Percentiles rank a stretch among this genome's conserved stretches.
phyloP scores from a whole-genome alignment of 2,113 vertebrate genomes.

The Neogobius melanostomus region DNA sequence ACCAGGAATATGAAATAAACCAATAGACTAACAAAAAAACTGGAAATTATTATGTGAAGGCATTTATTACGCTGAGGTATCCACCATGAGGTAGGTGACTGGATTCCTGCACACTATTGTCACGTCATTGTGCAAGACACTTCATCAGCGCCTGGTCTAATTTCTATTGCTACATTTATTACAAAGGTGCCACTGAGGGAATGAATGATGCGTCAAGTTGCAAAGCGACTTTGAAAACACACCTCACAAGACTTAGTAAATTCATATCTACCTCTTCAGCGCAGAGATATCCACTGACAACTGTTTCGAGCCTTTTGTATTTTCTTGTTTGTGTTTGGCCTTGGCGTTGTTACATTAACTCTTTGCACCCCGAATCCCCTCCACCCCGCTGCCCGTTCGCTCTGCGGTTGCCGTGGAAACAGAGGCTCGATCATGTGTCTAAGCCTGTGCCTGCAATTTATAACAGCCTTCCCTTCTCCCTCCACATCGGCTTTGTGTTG shows the following conservation, averaged over 20 bases:
- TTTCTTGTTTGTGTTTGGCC: constrained; percentile 22
- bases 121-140: too few species aligned
- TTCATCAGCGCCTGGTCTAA: too few species aligned
- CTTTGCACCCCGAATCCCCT: constrained; percentile 28
- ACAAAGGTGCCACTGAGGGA: neutral
- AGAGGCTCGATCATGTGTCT: constrained; percentile 65
- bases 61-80: too few species aligned
- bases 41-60: too few species aligned
- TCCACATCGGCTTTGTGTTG: constrained; percentile 46
- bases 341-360: constrained; percentile 32
- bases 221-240: neutral
- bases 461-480: constrained; percentile 29
- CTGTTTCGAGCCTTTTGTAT: neutral
- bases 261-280: too few species aligned
- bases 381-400: constrained; percentile 3
- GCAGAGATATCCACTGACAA: too few species aligned
- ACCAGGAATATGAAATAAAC: too few species aligned
- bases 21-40: too few species aligned
- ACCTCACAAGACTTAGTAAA: neutral
- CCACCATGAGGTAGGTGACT: too few species aligned
- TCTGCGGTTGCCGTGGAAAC: constrained; percentile 70
- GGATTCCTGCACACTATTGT: too few species aligned
- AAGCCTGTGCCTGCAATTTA: constrained; percentile 57
- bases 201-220: neutral
- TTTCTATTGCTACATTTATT: too few species aligned